Conservation (phyloP, 2,113 vertebrate genomes). For the Aegypius monachus region DNA sequence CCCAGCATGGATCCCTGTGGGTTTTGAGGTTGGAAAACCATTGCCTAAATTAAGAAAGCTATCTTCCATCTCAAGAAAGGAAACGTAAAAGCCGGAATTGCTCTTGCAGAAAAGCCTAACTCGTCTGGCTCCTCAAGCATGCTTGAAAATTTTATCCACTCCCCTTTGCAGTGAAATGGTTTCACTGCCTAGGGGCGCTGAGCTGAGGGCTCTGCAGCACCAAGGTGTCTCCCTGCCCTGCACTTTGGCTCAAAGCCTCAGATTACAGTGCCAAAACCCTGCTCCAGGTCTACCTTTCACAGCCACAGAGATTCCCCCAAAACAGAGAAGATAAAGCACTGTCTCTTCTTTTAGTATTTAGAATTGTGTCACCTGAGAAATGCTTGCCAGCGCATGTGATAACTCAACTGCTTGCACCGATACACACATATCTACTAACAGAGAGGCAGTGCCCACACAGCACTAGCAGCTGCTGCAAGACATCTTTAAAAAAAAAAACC, state of each 20-base stretch:
- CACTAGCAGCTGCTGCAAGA: not conserved
- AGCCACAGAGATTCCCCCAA: not conserved
- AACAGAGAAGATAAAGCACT: not conserved
- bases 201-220: not conserved
- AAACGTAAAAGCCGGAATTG: not conserved
- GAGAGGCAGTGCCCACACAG: not conserved
- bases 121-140: not conserved
- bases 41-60: not conserved
- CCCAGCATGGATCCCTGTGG: not conserved
- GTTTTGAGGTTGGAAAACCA: not conserved
- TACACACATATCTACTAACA: no score
- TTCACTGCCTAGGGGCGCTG: not conserved
- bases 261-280: not conserved
- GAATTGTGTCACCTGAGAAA: not conserved
- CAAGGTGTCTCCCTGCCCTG: not conserved
- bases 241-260: not conserved
- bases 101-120: not conserved
- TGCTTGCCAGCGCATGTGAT: fast-evolving
- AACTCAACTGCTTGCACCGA: not conserved
- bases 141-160: not conserved
- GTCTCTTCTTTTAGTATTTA: not conserved
- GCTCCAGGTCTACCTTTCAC: not conserved
- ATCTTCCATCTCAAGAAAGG: not conserved
- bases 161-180: not conserved
- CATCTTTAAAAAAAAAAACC: not conserved